Conservation (phyloP, 2,888 invertebrate genomes). For the Nomada flava region DNA sequence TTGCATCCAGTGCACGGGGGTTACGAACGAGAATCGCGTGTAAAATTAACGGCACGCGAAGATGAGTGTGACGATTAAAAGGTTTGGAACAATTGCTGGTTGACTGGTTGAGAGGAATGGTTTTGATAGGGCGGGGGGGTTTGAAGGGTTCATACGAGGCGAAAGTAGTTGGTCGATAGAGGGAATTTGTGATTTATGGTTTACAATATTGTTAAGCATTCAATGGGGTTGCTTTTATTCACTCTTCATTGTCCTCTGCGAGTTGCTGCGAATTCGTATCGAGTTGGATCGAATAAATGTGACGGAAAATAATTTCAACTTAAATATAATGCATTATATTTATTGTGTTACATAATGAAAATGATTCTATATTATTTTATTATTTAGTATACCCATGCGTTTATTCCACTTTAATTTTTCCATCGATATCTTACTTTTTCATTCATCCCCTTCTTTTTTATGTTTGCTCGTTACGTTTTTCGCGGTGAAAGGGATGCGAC, state of each 20-base stretch:
- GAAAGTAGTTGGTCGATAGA: not conserved
- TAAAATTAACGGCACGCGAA: conserved; percentile 22
- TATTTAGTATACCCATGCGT: too few species aligned
- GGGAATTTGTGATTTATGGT: too few species aligned
- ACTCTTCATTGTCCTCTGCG: too few species aligned
- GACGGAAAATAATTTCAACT: too few species aligned
- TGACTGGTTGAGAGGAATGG: conserved; percentile 1
- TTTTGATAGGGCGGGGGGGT: not conserved
- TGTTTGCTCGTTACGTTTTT: conserved; percentile 11
- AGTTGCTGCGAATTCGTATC: too few species aligned
- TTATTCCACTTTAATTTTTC: not conserved
- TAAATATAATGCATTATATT: too few species aligned
- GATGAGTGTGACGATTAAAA: conserved; percentile 21
- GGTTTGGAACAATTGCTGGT: conserved; percentile 1
- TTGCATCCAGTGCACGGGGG: not conserved
- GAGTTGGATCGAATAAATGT: too few species aligned
- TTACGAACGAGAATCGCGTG: not conserved
- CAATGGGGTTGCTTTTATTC: too few species aligned
- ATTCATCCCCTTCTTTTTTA: not conserved
- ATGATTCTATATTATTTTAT: too few species aligned
- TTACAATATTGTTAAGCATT: too few species aligned
- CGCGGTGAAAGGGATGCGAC: conserved; percentile 2
- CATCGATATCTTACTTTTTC: conserved; percentile 9
- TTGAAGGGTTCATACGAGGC: not conserved
- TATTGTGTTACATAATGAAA: too few species aligned